Evolutionary conservation across 2,797 vertebrate genomes (phyloP), one percentile per base, ranked within the genome.

Genomic region (Avahi laniger): DNA sequence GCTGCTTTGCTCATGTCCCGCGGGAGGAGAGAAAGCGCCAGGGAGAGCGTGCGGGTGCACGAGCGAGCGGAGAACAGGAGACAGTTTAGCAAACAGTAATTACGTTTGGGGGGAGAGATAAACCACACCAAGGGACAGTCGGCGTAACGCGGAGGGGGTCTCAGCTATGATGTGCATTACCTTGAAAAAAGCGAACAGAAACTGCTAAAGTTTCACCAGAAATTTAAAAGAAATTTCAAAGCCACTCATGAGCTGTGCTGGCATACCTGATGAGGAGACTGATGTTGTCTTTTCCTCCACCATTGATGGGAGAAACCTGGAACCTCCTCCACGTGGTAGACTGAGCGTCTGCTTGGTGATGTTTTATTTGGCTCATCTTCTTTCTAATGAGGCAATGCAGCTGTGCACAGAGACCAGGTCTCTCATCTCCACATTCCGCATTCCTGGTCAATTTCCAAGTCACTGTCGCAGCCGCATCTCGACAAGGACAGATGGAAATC

Each of bases 1-100:
- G 1, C 0, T 14, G n/a, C n/a, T 17, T 38, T 30, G 6, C 10
- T 35, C 41, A 1, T 9, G 5, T 17, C 17, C 38, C 6, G 0
- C 2, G 20, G 7, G 67, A 57, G 14, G 63, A 61, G 33, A 70
- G 20, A 4, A 22, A 1, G 22, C 3, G 0, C 6, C 1, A 20
- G 9, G 6, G 13, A 38, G 33, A n/a, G 0, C 5, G 22, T 1
- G 41, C 28, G 17, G 38, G 1, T 8, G 43, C 41, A 6, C 41
- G 11, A 22, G 26, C n/a, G 15, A 26, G 41, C 17, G 14, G n/a
- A 35, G 22, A n/a, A 8, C 7, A 15, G 17, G 5, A 61, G 43
- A 20, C 22, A 9, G 0, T 30, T 50, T 4, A 41, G 48, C 22
- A 57, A 57, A 48, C 28, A 18, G 9, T 4, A 3, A 3, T 26